phyloP scores from a whole-genome alignment of 2,797 vertebrate genomes.

The Hybognathus amarus region DNA sequence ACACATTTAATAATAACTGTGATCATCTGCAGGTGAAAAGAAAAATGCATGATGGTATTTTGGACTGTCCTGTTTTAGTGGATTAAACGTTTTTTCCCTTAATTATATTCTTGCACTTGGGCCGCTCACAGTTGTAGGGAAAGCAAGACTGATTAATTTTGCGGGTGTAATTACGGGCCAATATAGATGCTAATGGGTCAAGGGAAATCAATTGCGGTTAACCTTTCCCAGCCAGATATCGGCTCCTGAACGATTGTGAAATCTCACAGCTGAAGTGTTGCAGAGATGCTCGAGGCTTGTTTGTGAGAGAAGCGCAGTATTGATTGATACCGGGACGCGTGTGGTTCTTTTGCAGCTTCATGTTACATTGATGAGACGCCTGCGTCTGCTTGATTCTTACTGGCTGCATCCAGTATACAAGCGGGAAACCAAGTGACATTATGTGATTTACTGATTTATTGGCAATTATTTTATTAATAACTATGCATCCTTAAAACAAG shows the following conservation, averaged over 20 bases:
- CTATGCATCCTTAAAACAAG: neutral
- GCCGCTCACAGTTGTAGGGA: neutral
- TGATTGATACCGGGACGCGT: conserved; percentile 15
- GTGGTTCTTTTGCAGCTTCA: conserved; percentile 2
- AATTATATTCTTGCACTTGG: conserved; percentile 5
- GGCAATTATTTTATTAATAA: too few relatives aligned
- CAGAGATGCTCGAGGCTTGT: conserved; percentile 17
- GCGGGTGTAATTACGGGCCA: conserved; percentile 15
- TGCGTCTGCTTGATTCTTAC: neutral
- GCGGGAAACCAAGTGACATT: neutral
- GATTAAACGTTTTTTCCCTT: neutral
- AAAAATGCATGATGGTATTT: neutral
- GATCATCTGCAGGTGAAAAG: neutral
- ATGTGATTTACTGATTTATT: neutral
- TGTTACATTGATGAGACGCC: conserved; percentile 15
- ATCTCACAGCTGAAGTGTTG: conserved; percentile 17
- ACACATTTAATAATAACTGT: neutral
- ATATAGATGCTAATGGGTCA: conserved; percentile 40
- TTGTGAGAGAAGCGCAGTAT: conserved; percentile 29
- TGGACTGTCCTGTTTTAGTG: neutral
- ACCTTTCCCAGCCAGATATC: conserved; percentile 14
- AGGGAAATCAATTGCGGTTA: conserved; percentile 39
- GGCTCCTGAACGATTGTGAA: neutral
- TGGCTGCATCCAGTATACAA: neutral
- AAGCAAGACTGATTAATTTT: conserved; percentile 31